Base-by-base conservation (phyloP, 2,797 vertebrate species). In the Uromys caudimaculatus region DNA sequence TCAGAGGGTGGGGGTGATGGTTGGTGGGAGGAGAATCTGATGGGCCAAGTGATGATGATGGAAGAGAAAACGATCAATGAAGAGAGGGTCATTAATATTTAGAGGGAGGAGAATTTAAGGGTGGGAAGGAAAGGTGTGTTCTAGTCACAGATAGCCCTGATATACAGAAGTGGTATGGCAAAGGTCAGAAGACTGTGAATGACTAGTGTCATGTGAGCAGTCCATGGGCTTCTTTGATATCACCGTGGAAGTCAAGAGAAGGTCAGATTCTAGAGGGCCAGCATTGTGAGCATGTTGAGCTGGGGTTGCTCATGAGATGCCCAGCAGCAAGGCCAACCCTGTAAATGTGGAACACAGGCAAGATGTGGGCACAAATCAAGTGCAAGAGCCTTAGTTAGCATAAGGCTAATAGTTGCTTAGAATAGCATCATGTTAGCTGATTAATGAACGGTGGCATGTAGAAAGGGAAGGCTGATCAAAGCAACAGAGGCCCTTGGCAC, bases 301-400 rank as follows among this genome's bases (percentile, higher is more conserved):
- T 50, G 77, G 69, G 82, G 12, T 17, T 9, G 0, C 27, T 23
- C 0, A 52, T 29, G 38, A 52, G 64, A 24, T 8, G 50, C 12
- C 19, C 16, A 3, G 27, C 1, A 0, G 32, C 44, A 50, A 19
- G 1, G 8, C 13, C 58, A 14, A 0, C 1, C 35, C 0, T 29
- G 0, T 35, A 27, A 32, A 27, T 23, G 47, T n/a, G 32, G 32
- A n/a, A 6, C 44, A 1, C 1, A 47, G 4, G 32, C 9, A 2
- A 67, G 23, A 12, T 27, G 13, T 32, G 14, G 23, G n/a, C 29
- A 60, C 47, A 75, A 75, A 16, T 17, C 17, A n/a, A n/a, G 0
- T 0, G 0, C 3, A 32, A 38, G 38, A 32, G 7, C 35, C 35
- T 71, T 38, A 4, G 35, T 54, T 50, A 24, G 10, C 47, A 17